phyloP scores from a whole-genome alignment of 2,797 vertebrate species.

The Typhlichthys eigenmanni region DNA sequence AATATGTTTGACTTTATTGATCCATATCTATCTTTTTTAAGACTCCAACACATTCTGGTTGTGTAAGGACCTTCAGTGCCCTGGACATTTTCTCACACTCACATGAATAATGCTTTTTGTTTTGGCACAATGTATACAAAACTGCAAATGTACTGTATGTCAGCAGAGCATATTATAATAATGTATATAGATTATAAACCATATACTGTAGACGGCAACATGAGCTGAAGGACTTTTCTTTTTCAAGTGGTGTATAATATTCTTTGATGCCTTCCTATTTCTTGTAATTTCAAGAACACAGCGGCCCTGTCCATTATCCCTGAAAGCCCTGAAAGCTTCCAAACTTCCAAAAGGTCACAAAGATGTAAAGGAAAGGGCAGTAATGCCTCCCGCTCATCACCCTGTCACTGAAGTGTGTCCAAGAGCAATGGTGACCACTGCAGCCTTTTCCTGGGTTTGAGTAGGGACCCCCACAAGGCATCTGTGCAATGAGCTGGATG shows the following conservation, averaged over 20 bases:
- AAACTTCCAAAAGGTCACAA: conserved; percentile 57
- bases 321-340: conserved; percentile 44
- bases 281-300: conserved; percentile 9
- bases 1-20: too few species aligned
- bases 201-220: conserved; percentile 5
- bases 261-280: conserved; percentile 23
- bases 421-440: conserved; percentile 18
- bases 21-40: too few species aligned
- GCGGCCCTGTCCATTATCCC: conserved; percentile 19
- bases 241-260: conserved; percentile 29
- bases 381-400: conserved; percentile 47
- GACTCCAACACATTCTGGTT: too few species aligned
- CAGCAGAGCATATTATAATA: too few species aligned
- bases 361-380: conserved; percentile 35
- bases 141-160: too few species aligned
- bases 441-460: conserved; percentile 56
- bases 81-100: too few species aligned
- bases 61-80: too few species aligned
- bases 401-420: conserved; percentile 47
- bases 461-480: conserved; percentile 29
- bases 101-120: too few species aligned
- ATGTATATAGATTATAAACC: too few species aligned
- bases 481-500: conserved; percentile 71
- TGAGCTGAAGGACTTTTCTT: conserved; percentile 17
- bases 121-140: too few species aligned